Conservation (phyloP, 2,888 invertebrate genomes). For the Zeuzera pyrina region DNA sequence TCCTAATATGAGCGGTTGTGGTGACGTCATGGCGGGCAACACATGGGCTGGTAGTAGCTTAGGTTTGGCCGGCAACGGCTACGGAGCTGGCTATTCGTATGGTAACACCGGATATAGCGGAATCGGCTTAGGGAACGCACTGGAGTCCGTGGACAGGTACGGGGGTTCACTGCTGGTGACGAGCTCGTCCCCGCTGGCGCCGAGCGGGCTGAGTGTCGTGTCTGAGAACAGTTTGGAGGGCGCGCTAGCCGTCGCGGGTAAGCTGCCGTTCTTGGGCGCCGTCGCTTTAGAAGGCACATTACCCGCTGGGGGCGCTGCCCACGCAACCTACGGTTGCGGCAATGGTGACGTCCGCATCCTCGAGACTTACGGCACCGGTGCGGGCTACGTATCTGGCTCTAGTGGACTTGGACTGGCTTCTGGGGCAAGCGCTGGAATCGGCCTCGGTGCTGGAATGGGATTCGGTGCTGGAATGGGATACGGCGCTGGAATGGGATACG, state of each 20-base stretch:
- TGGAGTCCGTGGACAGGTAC: background rate
- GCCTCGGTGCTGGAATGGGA: no score
- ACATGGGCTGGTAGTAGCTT: no score
- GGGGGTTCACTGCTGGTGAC: background rate
- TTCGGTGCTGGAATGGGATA: no score
- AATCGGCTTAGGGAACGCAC: background rate
- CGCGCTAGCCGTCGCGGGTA: slow-evolving; percentile 19
- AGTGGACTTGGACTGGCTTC: no score
- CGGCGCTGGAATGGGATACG: no score
- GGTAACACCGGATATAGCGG: no score
- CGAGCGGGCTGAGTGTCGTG: slow-evolving; percentile 24
- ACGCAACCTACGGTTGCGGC: slow-evolving; percentile 24
- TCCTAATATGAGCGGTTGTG: no score
- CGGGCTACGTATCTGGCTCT: no score
- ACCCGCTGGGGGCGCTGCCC: slow-evolving; percentile 26
- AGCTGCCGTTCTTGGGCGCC: slow-evolving; percentile 23
- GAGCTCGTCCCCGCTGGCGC: slow-evolving; percentile 27
- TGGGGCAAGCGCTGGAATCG: no score
- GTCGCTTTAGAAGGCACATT: slow-evolving; percentile 31
- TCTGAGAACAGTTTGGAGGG: slow-evolving; percentile 31
- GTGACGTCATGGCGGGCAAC: no score
- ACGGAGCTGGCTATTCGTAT: no score
- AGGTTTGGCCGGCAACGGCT: no score
- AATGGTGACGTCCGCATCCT: slow-evolving; percentile 19
- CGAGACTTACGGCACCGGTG: background rate